These are phyloP conservation scores for Silurus lanzhouensis DNA, from an alignment of 2,797 vertebrate genomes.

Conservation along the genomic window DNA sequence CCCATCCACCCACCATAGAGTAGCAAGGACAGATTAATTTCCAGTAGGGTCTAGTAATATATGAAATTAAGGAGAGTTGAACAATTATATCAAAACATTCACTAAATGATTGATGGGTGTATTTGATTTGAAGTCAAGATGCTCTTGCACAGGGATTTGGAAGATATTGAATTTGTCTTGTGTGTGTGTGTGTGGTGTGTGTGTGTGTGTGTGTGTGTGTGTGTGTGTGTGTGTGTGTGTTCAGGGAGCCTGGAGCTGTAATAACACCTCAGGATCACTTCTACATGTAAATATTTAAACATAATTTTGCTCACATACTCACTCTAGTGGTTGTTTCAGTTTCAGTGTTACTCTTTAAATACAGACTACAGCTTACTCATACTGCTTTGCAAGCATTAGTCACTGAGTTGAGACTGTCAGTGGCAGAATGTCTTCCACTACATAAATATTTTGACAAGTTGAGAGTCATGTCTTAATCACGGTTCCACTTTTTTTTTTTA, in stretches of 20 bases:
- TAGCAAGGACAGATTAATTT: neutral
- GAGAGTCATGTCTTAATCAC: neutral
- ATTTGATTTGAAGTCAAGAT: neutral
- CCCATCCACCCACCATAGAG: neutral
- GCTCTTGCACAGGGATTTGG: neutral
- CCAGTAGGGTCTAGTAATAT: neutral
- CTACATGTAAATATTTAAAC: constrained; percentile 21
- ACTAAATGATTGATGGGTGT: no score
- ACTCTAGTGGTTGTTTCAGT: neutral
- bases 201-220: constrained; percentile 19
- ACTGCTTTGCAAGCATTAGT: constrained; percentile 1
- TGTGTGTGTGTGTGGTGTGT: constrained; percentile 21
- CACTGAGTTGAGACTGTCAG: neutral
- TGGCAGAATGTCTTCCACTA: neutral
- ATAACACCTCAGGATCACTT: constrained; percentile 5
- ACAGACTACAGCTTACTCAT: neutral
- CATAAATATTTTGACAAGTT: neutral
- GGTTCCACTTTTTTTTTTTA: neutral
- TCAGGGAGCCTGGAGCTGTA: constrained; percentile 57
- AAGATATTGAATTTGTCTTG: neutral
- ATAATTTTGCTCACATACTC: neutral
- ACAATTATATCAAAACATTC: neutral
- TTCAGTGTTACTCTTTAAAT: neutral
- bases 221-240: constrained; percentile 21
- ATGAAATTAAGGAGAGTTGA: neutral